Evolutionary conservation across 1,140 invertebrate species (phyloP).

Genomic region (Heliconius nattereri): DNA sequence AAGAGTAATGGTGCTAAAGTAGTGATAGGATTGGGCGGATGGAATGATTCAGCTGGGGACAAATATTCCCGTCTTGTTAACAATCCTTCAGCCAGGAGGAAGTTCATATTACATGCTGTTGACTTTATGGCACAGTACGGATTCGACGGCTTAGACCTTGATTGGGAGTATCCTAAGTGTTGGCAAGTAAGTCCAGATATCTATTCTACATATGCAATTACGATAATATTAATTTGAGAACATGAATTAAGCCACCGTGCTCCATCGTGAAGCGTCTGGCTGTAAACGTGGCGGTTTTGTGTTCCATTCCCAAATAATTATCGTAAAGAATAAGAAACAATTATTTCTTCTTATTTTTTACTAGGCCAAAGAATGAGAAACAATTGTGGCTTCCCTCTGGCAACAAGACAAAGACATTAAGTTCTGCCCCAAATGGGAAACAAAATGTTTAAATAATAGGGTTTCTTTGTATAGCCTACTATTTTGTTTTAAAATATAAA

Average conservation of each 20-base stretch:
- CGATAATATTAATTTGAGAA: neutral
- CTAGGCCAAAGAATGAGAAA: too few species aligned
- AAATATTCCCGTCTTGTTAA: conserved; percentile 93
- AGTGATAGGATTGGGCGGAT: conserved; percentile 92
- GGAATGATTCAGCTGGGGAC: conserved; percentile 93
- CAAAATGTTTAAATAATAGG: too few species aligned
- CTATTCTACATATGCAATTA: neutral
- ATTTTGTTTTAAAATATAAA: neutral
- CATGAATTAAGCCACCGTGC: too few species aligned
- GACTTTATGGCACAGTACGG: conserved; percentile 90
- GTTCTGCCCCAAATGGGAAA: too few species aligned
- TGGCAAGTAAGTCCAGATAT: conserved; percentile 91
- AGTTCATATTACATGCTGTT: conserved; percentile 88
- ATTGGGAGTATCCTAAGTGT: conserved; percentile 96
- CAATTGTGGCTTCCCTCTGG: too few species aligned
- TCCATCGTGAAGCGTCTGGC: too few species aligned
- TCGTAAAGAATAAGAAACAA: too few species aligned
- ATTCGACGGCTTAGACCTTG: conserved; percentile 93
- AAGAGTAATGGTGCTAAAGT: conserved; percentile 90
- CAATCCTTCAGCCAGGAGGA: conserved; percentile 84
- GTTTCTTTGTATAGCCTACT: too few species aligned
- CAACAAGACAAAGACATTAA: too few species aligned
- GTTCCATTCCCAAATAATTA: too few species aligned
- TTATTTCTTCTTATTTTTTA: too few species aligned
- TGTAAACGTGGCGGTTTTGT: too few species aligned